Base-by-base conservation (phyloP, 2,888 invertebrate species). In the Margaritifera margaritifera region DNA sequence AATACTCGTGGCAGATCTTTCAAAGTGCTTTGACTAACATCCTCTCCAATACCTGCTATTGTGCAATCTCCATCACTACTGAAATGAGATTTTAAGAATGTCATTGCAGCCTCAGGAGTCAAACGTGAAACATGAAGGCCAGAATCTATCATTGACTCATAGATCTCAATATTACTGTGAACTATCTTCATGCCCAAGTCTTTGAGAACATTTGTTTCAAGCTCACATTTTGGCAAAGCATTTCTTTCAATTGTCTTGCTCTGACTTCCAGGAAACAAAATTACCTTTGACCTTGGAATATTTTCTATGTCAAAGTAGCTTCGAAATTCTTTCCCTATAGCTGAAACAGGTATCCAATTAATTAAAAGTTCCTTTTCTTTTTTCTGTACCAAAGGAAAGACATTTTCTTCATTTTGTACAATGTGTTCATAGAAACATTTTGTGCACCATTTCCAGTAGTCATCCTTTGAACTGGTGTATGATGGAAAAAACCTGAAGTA, bases 111-210 rank as follows among this genome's bases (percentile, higher is more conserved):
- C 18, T 58, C 31, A n/a, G 79, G 74, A 8, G 64, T 63, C 8
- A 71, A 27, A 6, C n/a, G 50, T 3, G 4, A 18, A 6, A 69
- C 19, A 15, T 25, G 20, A 6, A 71, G 22, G 3, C 60, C 69
- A 20, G 66, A 42, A 15, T 63, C 60, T 54, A 61, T 55, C 24
- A 79, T 61, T 18, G 72, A 50, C 22, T 62, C 31, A 4, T 52
- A 55, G 53, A 79, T 68, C n/a, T 8, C 4, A 3, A 59, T 25
- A 5, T 72, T 66, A 20, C 72, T 66, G n/a, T 71, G 57, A 42
- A 75, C 42, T 1, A 77, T 51, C 54, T 72, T 71, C 57, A 75
- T 68, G 1, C 72, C 75, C 15, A 79, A 52, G 15, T 65, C 52
- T 64, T 75, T 74, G 4, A 74, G 55, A 11, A 74, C 20, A 51